phyloP scores from a whole-genome alignment of 2,113 vertebrate species.

The Excalfactoria chinensis region DNA sequence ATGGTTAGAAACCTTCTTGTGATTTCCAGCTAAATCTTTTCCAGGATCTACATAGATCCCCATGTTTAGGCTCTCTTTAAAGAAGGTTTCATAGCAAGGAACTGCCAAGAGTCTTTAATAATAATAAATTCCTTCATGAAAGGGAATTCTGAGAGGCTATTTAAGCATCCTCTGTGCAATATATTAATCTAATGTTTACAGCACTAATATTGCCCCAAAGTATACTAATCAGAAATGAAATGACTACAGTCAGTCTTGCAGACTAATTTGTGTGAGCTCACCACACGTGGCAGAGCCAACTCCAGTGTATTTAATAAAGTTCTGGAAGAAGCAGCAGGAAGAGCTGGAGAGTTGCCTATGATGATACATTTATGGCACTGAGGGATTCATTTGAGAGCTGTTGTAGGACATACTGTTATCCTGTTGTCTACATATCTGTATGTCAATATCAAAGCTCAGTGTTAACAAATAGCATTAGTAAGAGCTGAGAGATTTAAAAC shows the following conservation, averaged over 20 bases:
- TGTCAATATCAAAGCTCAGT: background rate
- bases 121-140: background rate
- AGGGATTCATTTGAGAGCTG: background rate
- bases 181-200: background rate
- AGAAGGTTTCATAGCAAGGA: background rate
- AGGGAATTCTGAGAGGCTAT: background rate
- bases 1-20: background rate
- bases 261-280: background rate
- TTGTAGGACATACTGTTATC: background rate
- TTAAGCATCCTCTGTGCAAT: background rate
- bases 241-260: background rate
- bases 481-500: background rate
- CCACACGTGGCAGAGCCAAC: background rate
- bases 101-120: background rate
- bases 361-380: background rate
- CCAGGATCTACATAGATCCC: background rate
- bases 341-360: constrained; percentile 20
- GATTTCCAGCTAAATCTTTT: background rate
- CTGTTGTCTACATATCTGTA: background rate
- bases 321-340: background rate
- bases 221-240: background rate
- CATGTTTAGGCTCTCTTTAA: background rate
- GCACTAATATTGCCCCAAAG: background rate
- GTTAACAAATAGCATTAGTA: background rate
- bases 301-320: constrained; percentile 14